Percentiles rank a stretch among this genome's conserved stretches.
phyloP scores from a whole-genome alignment of 1,140 invertebrate genomes.

The Anagrus nilaparvatae region DNA sequence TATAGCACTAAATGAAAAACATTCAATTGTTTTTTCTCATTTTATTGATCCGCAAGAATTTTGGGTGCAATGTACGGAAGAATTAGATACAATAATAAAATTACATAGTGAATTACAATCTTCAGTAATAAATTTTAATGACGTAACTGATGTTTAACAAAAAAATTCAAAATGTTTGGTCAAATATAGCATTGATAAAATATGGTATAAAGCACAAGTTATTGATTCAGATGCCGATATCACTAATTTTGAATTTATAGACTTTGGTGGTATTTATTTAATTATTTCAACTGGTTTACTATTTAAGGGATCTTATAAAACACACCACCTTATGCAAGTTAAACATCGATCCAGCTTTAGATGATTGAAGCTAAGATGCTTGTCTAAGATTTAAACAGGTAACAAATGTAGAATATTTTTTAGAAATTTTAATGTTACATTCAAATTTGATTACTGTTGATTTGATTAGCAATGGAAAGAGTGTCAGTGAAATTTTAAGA shows the following conservation, averaged over 20 bases:
- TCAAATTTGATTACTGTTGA: conserved; percentile 22
- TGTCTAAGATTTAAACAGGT: no score
- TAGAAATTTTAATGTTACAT: no score
- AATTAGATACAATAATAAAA: conserved; percentile 15
- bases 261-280: conserved; percentile 72
- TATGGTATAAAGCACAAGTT: conserved; percentile 75
- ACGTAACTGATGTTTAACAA: conserved; percentile 44
- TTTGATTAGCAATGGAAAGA: conserved; percentile 18
- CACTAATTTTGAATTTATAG: conserved; percentile 67
- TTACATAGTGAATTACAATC: conserved; percentile 49
- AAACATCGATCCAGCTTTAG: conserved; percentile 51
- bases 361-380: conserved; percentile 55
- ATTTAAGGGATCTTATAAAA: conserved; percentile 41
- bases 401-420: no score
- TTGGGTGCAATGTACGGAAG: conserved; percentile 27
- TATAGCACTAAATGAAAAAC: conserved; percentile 20
- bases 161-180: conserved; percentile 60
- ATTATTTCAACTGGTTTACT: conserved; percentile 48
- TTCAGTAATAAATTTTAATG: conserved; percentile 24
- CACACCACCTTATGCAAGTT: conserved; percentile 54
- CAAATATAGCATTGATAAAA: conserved; percentile 58
- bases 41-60: conserved; percentile 31
- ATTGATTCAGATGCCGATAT: conserved; percentile 58
- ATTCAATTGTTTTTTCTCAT: conserved; percentile 26
- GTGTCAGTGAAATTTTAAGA: conserved; percentile 24